Conservation (phyloP, 2,888 invertebrate genomes). For the Drepanosiphum platanoidis region DNA sequence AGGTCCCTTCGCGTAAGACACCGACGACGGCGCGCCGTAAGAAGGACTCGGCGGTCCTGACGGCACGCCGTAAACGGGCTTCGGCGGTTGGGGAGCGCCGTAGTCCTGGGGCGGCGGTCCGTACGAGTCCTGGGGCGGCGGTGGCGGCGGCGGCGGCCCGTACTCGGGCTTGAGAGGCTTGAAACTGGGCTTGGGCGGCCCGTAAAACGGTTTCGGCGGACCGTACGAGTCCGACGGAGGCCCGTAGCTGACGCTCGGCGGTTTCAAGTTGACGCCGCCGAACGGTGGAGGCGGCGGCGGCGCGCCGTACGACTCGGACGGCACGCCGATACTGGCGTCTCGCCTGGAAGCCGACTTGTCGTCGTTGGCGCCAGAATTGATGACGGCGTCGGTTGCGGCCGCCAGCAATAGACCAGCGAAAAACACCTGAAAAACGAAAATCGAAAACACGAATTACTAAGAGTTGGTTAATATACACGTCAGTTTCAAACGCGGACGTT, state of each 20-base stretch:
- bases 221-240: conserved; percentile 66
- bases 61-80: conserved; percentile 40
- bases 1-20: conserved; percentile 40
- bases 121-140: conserved; percentile 64
- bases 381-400: conserved; percentile 21
- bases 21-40: conserved; percentile 67
- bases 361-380: conserved; percentile 41
- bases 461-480: neutral
- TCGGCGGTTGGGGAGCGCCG: conserved; percentile 64
- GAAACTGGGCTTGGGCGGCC: conserved; percentile 66
- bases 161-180: conserved; percentile 65
- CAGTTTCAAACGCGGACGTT: too few relatives aligned
- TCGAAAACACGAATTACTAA: too few relatives aligned
- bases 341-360: conserved; percentile 16
- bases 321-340: conserved; percentile 65
- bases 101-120: conserved; percentile 67
- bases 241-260: conserved; percentile 66
- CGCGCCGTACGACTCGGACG: conserved; percentile 67
- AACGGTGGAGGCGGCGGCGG: conserved; percentile 66
- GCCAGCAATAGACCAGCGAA: conserved; percentile 12
- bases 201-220: conserved; percentile 66
- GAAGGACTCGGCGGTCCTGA: conserved; percentile 72
- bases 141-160: conserved; percentile 66
- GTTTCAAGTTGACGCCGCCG: conserved; percentile 64
- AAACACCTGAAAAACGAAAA: conserved; percentile 32